Conservation (phyloP, 2,888 invertebrate species). For the Mycogona germanica region DNA sequence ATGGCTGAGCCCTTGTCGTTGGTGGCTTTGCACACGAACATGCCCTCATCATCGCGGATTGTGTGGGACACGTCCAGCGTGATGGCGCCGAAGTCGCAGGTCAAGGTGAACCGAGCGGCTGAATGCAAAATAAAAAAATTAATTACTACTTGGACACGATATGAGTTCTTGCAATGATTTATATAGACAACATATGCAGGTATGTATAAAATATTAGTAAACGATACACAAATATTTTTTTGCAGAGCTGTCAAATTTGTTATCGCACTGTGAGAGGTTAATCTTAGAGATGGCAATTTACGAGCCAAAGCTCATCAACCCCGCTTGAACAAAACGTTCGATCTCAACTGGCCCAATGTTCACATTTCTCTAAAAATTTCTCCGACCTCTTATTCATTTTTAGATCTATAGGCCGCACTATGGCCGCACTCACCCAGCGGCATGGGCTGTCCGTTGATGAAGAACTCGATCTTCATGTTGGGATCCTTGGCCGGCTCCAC, state of each 20-base stretch:
- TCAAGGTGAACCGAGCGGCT: constrained; percentile 81
- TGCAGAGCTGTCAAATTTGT: no score
- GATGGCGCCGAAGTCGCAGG: constrained; percentile 93
- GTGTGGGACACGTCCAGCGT: constrained; percentile 76
- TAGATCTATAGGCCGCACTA: no score
- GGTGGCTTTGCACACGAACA: constrained; percentile 79
- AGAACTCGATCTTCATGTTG: constrained; percentile 83
- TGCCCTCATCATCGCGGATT: constrained; percentile 84
- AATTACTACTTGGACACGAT: background rate
- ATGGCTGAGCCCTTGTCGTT: constrained; percentile 81
- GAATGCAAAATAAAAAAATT: constrained; percentile 30
- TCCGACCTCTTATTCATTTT: no score
- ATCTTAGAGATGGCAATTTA: no score
- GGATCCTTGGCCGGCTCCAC: constrained; percentile 87
- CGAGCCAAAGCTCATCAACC: no score
- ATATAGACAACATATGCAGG: background rate
- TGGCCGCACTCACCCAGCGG: constrained; percentile 39
- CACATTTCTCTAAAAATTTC: no score
- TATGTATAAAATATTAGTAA: no score
- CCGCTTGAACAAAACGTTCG: no score
- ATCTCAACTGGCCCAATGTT: background rate
- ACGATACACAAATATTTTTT: no score
- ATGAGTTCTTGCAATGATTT: background rate
- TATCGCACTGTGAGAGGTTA: no score
- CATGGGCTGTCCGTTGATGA: constrained; percentile 79